Base-by-base conservation (phyloP, 2,888 invertebrate genomes). In the Anodontia alba region DNA sequence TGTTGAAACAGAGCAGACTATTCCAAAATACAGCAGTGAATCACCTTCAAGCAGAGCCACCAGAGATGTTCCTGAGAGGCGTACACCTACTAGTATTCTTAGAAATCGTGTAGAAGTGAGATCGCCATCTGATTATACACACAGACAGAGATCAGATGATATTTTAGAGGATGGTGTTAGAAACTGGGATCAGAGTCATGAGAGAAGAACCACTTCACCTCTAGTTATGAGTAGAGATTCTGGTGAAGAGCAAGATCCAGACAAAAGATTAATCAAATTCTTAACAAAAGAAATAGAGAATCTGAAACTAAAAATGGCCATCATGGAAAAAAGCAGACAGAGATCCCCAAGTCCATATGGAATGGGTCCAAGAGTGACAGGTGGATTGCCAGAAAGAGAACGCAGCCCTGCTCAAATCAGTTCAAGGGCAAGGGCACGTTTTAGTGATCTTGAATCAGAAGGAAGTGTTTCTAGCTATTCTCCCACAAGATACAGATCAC, bases 211-310 rank as follows among this genome's bases (percentile, higher is more conserved):
- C 10, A 71, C 76, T 20, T 73, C 80, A n/a, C 76, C 78, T 38
- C 43, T 74, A 49, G 68, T 67, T 26, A n/a, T 29, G 5, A 71
- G 70, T 20, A 69, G 75, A 43, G 51, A 38, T 20, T 77, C 67
- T n/a, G 31, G 31, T 7, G 74, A 74, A 26, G 77, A 76, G 43
- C 70, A 80, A 66, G 83, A 86, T 81, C 75, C 83, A 43, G 86
- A 86, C 76, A 86, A 86, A 71, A 78, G 89, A 51, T 73, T 89
- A 8, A 87, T 87, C 1, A 87, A 84, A 31, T 88, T 88, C 66
- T 74, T 89, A 12, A 86, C 86, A 12, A 87, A 89, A 80, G 91
- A 92, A 83, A 87, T 92, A 31, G 90, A 92, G 80, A 87, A 88
- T 36, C 77, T 92, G 43, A 90, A 90, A 62, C 71, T 89, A n/a